These are phyloP conservation scores for Patella ulyssiponensis DNA, from an alignment of 2,888 invertebrate genomes.

Conservation along the genomic window DNA sequence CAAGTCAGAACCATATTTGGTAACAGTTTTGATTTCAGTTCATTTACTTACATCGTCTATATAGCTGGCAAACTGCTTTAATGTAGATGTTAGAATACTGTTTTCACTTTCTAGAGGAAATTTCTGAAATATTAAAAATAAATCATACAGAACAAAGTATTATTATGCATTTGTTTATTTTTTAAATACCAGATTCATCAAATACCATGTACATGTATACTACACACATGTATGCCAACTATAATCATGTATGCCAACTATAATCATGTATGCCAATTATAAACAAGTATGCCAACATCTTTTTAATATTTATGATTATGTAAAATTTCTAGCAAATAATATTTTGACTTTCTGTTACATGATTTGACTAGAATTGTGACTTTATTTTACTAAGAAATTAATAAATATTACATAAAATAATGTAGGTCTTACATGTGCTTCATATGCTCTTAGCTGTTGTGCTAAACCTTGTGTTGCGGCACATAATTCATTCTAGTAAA, in stretches of 20 bases:
- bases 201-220: no score
- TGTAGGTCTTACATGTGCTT: slow-evolving; percentile 56
- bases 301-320: not conserved
- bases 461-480: slow-evolving; percentile 67
- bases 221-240: no score
- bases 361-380: not conserved
- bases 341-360: not conserved
- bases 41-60: slow-evolving; percentile 67
- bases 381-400: not conserved
- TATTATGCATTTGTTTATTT: no score
- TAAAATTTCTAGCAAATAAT: not conserved
- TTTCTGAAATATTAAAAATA: slow-evolving; percentile 56
- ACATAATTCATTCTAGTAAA: slow-evolving; percentile 65
- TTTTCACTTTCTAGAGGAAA: slow-evolving; percentile 69
- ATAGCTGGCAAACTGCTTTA: slow-evolving; percentile 69
- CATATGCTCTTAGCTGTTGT: slow-evolving; percentile 67
- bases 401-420: not conserved
- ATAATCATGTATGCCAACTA: no score
- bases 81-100: slow-evolving; percentile 64
- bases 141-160: not conserved
- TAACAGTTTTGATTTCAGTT: not conserved
- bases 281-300: no score
- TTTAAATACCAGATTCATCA: no score
- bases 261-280: no score
- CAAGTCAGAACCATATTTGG: no score